Evolutionary conservation across 2,113 vertebrate species (phyloP).

Genomic region (Kobus ellipsiprymnus): DNA sequence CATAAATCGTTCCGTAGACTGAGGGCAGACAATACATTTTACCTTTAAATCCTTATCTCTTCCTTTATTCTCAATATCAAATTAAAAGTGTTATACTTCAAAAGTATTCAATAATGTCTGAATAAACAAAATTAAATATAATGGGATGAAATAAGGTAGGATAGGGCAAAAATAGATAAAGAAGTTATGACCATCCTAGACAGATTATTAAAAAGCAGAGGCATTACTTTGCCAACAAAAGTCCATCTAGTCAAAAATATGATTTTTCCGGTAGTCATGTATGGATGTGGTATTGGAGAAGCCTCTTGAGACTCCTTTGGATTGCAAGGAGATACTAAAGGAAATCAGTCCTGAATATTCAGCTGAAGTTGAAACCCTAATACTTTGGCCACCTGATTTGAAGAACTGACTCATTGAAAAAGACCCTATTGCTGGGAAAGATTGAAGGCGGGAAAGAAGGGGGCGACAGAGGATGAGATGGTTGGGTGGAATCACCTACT

Average conservation of each 20-base stretch:
- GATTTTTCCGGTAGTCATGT: not conserved
- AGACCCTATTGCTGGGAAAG: not conserved
- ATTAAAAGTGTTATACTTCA: not conserved
- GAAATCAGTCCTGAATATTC: not conserved
- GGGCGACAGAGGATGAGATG: not conserved
- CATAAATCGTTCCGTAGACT: not conserved
- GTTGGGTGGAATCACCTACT: not conserved
- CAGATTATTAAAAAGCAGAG: not conserved
- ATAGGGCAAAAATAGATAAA: not conserved
- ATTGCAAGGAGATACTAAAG: not conserved
- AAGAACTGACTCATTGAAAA: not conserved
- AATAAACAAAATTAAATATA: not conserved
- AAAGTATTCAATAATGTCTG: not conserved
- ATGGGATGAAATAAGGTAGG: not conserved
- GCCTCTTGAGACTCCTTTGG: not conserved
- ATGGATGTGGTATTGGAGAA: not conserved
- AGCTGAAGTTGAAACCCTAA: not conserved
- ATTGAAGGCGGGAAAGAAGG: not conserved
- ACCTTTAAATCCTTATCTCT: not conserved
- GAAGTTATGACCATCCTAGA: not conserved
- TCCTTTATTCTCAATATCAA: not conserved
- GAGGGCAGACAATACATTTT: not conserved
- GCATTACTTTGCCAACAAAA: not conserved
- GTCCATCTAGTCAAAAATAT: not conserved
- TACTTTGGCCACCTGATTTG: not conserved